Conservation (phyloP, 2,888 invertebrate genomes). For the Apodemia zela region DNA sequence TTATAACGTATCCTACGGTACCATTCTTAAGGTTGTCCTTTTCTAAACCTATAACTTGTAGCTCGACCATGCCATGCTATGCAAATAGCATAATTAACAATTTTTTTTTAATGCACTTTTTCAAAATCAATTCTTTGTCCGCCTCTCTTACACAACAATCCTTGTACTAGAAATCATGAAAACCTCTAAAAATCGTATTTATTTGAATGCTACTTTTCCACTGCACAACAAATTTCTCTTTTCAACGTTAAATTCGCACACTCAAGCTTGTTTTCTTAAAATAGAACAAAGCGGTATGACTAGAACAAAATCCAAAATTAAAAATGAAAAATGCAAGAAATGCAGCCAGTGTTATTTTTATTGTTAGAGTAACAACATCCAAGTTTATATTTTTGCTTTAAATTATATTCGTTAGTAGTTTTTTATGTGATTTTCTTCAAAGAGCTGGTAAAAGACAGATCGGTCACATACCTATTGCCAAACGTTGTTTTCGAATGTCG, state of each 20-base stretch:
- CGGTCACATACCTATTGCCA: slow-evolving; percentile 58
- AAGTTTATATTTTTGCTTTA: slow-evolving; percentile 7
- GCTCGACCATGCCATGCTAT: too few species aligned
- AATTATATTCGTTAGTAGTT: slow-evolving; percentile 11
- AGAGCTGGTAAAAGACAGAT: slow-evolving; percentile 48
- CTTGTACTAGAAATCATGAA: neutral
- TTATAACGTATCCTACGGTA: too few species aligned
- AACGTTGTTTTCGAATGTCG: slow-evolving; percentile 58
- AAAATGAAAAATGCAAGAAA: slow-evolving; percentile 10
- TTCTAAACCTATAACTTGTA: too few species aligned
- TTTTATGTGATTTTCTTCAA: slow-evolving; percentile 52
- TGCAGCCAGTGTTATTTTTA: slow-evolving; percentile 4
- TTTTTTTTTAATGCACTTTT: neutral
- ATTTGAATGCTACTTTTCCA: neutral
- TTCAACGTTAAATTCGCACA: slow-evolving; percentile 20
- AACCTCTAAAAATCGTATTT: neutral
- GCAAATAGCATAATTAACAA: neutral
- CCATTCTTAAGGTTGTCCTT: too few species aligned
- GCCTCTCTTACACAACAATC: neutral
- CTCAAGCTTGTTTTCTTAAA: slow-evolving; percentile 19
- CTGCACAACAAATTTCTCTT: slow-evolving; percentile 15
- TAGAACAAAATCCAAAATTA: slow-evolving; percentile 19
- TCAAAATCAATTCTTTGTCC: neutral
- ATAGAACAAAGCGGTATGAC: slow-evolving; percentile 21
- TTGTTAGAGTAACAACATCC: neutral